Base-by-base conservation (phyloP, 35 echinoderm and acorn worm species). In the Ptychodera flava region DNA sequence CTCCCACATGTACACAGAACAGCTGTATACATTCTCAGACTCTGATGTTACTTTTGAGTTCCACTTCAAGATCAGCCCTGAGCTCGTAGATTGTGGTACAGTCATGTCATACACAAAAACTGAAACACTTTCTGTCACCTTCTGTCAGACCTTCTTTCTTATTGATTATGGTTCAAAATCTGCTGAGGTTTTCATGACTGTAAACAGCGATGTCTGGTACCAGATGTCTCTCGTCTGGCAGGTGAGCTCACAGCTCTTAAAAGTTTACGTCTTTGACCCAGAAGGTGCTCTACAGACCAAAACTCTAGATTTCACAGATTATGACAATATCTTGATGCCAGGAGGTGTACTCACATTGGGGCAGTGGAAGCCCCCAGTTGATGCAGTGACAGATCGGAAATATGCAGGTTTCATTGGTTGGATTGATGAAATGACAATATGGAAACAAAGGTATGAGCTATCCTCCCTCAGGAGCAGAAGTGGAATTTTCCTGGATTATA, bases 1-100 rank as follows among this genome's bases (percentile, higher is more conserved):
- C 83, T 85, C 91, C 29, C 28, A 35, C 22, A 88, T 78, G 15
- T 77, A 87, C 29, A 90, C 92, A 16, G 88, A 45, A 28, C 34
- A 30, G 31, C 32, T 97, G 10, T 84, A 88, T 77, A 90, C 94
- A 28, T 88, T 97, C 36, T 88, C 94, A 29, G 91, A 89, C 36
- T 89, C 94, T 1, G 94, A 97, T 85, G 85, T 97, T 31, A 97
- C 94, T 0, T 64, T 97, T 38, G 94, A 97, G 83, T 92, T 97
- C 79, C 30, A 85, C 31, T 28, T 97, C 0, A 76, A 93, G 81
- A 31, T 86, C 16, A 38, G 33, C 29, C 35, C 77, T 1, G 79
- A 15, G 33, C 32, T 32, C 35, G 79, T 37, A n/a, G 88, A 85
- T 29, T 97, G 94, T 84, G 36, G 78, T 1, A 82, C 81, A 12